Conservation (phyloP, 2,113 vertebrate genomes). For the Galemys pyrenaicus region DNA sequence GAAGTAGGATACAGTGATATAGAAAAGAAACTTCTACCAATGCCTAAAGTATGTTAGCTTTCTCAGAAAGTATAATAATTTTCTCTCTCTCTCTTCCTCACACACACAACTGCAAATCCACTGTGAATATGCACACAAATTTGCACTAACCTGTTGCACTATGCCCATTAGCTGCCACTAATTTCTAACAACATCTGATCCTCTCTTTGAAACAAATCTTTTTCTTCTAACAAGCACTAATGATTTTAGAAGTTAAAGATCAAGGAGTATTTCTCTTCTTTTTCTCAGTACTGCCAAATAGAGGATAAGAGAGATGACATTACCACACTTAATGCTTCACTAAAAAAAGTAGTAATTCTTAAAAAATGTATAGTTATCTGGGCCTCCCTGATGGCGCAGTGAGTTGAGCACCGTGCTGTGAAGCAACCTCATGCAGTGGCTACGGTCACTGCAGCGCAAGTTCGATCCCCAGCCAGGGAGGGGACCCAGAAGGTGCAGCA, state of each 20-base stretch:
- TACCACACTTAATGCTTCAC: background rate
- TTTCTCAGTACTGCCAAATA: background rate
- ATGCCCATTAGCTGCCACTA: background rate
- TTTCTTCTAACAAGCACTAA: background rate
- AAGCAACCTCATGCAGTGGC: too few species aligned
- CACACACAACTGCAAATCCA: background rate
- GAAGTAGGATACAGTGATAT: background rate
- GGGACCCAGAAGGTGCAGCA: too few species aligned
- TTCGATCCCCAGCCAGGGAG: too few species aligned
- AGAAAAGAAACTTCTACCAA: background rate
- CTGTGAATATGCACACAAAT: background rate
- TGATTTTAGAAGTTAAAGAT: constrained; percentile 23
- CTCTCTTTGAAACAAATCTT: constrained; percentile 14
- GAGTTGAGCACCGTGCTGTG: too few species aligned
- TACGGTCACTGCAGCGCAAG: too few species aligned
- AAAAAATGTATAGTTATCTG: background rate
- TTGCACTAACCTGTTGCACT: background rate
- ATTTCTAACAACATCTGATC: background rate
- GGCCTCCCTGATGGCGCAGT: too few species aligned
- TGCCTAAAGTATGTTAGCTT: background rate
- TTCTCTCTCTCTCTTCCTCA: background rate
- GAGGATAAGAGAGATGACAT: background rate
- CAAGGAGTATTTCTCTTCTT: background rate
- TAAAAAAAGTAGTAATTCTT: constrained; percentile 5
- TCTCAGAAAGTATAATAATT: background rate